A percentile compares a stretch with the other conserved stretches of the same genome.
Conservation (phyloP, 2,888 invertebrate species). For the Belgica antarctica region DNA sequence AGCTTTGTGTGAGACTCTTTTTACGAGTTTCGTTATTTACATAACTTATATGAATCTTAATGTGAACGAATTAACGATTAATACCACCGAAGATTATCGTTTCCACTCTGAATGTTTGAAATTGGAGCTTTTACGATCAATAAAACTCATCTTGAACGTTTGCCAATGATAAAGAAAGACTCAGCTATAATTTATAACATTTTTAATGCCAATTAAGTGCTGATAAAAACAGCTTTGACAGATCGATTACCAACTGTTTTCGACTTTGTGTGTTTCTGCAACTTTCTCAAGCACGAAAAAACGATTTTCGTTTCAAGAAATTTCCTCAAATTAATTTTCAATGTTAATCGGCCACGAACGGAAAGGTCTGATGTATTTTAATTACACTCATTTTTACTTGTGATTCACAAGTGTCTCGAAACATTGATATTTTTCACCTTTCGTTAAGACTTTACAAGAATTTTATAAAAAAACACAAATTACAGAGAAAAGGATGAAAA, state of each 20-base stretch:
- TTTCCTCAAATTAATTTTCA: constrained; percentile 20
- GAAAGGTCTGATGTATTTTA: background rate
- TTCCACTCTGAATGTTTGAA: constrained; percentile 18
- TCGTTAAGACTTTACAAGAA: background rate
- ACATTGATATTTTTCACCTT: constrained; percentile 29
- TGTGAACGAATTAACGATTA: constrained; percentile 6
- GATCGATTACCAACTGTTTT: constrained; percentile 25
- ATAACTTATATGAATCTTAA: background rate
- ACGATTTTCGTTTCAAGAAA: background rate
- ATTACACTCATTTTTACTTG: constrained; percentile 22
- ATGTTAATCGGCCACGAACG: background rate
- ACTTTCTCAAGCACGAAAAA: background rate
- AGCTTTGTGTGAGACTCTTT: background rate
- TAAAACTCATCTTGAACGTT: constrained; percentile 1
- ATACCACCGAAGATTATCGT: background rate
- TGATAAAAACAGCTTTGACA: constrained; percentile 2
- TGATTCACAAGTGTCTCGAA: constrained; percentile 10
- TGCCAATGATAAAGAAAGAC: background rate
- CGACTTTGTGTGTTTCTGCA: background rate
- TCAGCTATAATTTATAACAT: constrained; percentile 3
- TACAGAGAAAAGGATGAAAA: constrained; percentile 18
- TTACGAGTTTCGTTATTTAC: background rate
- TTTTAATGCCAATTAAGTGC: background rate
- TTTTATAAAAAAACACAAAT: constrained; percentile 1
- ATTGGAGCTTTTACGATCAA: constrained; percentile 25